These are phyloP conservation scores for Neogobius melanostomus DNA, from an alignment of 2,113 vertebrate species.

Conservation along the genomic window DNA sequence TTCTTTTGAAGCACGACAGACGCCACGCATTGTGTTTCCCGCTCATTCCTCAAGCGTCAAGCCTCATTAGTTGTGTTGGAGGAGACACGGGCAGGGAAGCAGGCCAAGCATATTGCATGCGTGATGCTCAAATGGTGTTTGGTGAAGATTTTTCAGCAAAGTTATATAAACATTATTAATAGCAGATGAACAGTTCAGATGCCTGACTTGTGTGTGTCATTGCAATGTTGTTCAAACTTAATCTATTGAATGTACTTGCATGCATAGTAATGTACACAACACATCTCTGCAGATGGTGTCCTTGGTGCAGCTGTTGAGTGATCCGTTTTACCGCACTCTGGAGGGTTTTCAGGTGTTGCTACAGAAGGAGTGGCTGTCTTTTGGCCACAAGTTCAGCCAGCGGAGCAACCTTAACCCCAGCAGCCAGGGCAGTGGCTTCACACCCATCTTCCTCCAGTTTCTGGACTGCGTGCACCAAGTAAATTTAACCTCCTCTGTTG, in stretches of 20 bases:
- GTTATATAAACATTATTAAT: slow-evolving; percentile 58
- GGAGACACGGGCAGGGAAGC: slow-evolving; percentile 50
- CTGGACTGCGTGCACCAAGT: slow-evolving; percentile 98
- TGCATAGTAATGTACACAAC: slow-evolving; percentile 1
- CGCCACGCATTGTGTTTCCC: slow-evolving; percentile 38
- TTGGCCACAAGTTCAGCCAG: slow-evolving; percentile 96
- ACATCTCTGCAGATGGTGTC: slow-evolving; percentile 83
- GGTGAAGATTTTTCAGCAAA: slow-evolving; percentile 13
- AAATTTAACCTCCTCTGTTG: slow-evolving; percentile 51
- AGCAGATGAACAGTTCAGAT: slow-evolving; percentile 42
- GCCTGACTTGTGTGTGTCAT: slow-evolving; percentile 9
- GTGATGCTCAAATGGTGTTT: slow-evolving; percentile 45
- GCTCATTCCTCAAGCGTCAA: slow-evolving; percentile 58
- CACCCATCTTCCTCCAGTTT: slow-evolving; percentile 94
- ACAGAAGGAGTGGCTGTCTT: slow-evolving; percentile 98
- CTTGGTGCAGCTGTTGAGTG: slow-evolving; percentile 91
- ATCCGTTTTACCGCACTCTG: slow-evolving; percentile 95
- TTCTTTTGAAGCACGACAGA: slow-evolving; percentile 40
- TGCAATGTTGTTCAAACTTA: neutral
- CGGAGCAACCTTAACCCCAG: slow-evolving; percentile 88
- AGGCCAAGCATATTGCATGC: slow-evolving; percentile 53
- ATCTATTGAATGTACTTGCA: neutral
- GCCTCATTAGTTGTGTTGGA: slow-evolving; percentile 63
- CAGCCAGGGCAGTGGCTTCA: slow-evolving; percentile 92
- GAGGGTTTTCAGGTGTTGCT: slow-evolving; percentile 95